Percentiles rank a stretch among this genome's conserved stretches.
phyloP scores from a whole-genome alignment of 2,113 vertebrate genomes.

The Anser brachyrhynchus region DNA sequence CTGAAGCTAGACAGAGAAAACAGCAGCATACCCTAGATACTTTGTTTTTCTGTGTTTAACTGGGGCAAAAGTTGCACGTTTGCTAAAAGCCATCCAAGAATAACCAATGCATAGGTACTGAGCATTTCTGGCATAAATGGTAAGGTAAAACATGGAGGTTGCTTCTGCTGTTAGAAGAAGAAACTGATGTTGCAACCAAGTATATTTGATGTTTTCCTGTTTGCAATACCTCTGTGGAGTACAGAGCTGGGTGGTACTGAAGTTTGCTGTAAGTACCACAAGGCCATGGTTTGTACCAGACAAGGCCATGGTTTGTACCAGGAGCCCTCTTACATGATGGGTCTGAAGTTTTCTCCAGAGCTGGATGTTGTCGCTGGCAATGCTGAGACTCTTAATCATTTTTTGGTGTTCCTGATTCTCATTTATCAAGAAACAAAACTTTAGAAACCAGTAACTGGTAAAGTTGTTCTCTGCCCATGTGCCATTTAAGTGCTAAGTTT shows the following conservation, averaged over 20 bases:
- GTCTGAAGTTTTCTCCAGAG: not conserved
- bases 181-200: not conserved
- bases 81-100: not conserved
- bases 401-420: not conserved
- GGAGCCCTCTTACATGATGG: not conserved
- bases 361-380: not conserved
- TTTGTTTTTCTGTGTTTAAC: not conserved
- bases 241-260: not conserved
- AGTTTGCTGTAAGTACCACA: not conserved
- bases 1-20: not conserved
- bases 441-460: not conserved
- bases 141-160: not conserved
- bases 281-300: not conserved
- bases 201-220: not conserved
- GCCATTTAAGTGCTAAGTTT: not conserved
- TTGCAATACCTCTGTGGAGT: not conserved
- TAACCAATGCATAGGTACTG: accelerated
- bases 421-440: not conserved
- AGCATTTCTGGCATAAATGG: not conserved
- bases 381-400: not conserved
- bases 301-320: not conserved
- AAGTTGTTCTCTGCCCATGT: not conserved
- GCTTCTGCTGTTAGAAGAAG: not conserved
- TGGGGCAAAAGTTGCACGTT: not conserved
- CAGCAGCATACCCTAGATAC: not conserved